Conservation (phyloP, 2,888 invertebrate genomes). For the Drosophila incognita region DNA sequence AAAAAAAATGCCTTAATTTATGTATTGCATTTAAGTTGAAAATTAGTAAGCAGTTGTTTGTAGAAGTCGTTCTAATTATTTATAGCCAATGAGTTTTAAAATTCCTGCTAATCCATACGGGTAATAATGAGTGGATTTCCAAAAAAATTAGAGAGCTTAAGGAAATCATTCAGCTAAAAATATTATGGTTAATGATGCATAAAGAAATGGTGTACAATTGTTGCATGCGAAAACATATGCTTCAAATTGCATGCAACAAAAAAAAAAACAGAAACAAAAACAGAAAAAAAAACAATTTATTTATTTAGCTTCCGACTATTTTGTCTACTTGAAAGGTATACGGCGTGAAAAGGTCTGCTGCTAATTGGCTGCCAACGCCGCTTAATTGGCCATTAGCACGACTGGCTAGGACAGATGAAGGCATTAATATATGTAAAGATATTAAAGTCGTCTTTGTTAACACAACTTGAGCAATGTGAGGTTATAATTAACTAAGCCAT, state of each 20-base stretch:
- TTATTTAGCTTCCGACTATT: conserved; percentile 27
- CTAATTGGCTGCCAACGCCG: conserved; percentile 63
- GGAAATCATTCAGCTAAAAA: not conserved
- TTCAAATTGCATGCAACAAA: not conserved
- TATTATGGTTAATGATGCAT: not conserved
- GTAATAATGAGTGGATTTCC: not conserved
- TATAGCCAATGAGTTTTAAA: not conserved
- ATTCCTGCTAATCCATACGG: not conserved
- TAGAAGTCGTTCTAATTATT: not conserved
- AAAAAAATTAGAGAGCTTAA: not conserved
- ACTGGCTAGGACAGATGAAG: conserved; percentile 18
- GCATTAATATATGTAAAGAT: conserved; percentile 1
- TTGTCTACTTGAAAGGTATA: not conserved
- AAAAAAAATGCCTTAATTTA: not conserved
- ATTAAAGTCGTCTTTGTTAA: conserved; percentile 65
- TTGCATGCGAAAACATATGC: conserved; percentile 21
- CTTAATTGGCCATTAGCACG: conserved; percentile 77
- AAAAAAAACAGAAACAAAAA: not conserved
- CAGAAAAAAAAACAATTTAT: not conserved
- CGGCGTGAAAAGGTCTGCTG: conserved; percentile 25
- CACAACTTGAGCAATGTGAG: conserved; percentile 72
- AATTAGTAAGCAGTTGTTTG: no score
- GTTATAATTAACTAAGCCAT: conserved; percentile 65
- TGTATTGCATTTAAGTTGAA: not conserved
- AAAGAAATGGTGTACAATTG: not conserved